Evolutionary conservation across 2,888 invertebrate genomes (phyloP), one percentile per base, ranked within the genome.

Genomic region (Heterodera filipjevi): DNA sequence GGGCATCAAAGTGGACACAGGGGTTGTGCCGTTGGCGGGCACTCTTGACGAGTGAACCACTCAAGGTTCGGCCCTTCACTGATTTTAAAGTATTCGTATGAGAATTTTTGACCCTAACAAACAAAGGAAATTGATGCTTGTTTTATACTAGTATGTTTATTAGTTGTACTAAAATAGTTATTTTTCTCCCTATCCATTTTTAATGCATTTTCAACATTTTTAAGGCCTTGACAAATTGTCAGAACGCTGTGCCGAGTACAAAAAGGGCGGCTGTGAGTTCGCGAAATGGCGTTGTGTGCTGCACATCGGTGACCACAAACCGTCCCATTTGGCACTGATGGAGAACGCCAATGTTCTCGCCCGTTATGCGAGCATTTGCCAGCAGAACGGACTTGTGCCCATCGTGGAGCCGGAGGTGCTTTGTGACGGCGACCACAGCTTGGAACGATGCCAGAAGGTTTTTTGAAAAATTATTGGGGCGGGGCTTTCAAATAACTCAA

Each of bases 331-430:
- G 70, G 89, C 89, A 72, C 87, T 90, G 82, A 80, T 87, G 76
- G 90, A 91, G 82, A 90, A 90, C 76, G 90, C 90, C 75, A 89
- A 90, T 82, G 90, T 90, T 30, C 85, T 91, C 76, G 90, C 90
- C 49, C 84, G 89, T 39, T 89, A 89, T 80, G 88, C 88, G 12
- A 85, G 87, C 10, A 88, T 88, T 82, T 88, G 88, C 79, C 88
- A 88, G 76, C 86, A 85, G 90, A 95, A 96, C 91, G 94, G 97
- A 84, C 94, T 99, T 90, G 99, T 99, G 71, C 99, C 99, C 59
- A 99, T 99, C 90, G 98, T 99, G 77, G 99, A 99, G 90, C 99
- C 99, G 46, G 99, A 99, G 91, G 94, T 99, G 66, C 92, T 99
- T 85, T 96, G 96, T 84, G 99, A 99, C 91, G 99, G 99, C 90